Evolutionary conservation across 2,113 vertebrate genomes (phyloP), one percentile per base, ranked within the genome.

Genomic region (Orientallactaga bullata): DNA sequence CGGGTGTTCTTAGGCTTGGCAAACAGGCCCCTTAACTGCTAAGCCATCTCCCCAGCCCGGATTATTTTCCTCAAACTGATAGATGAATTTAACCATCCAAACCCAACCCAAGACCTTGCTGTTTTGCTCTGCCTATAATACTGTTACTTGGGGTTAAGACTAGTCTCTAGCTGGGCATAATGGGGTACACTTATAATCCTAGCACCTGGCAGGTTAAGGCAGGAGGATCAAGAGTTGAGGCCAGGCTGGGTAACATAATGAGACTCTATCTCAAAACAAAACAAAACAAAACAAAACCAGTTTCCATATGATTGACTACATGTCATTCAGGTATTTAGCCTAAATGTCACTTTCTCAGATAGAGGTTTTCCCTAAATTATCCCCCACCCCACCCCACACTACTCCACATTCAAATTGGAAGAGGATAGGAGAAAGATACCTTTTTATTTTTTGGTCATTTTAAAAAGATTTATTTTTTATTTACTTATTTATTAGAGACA

Each of bases 41-140:
- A n/a, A n/a, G n/a, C n/a, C n/a, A n/a, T n/a, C n/a, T n/a, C n/a
- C n/a, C n/a, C n/a, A n/a, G n/a, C n/a, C n/a, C n/a, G 65, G 88
- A 83, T 58, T 63, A 71, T 72, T 91, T 90, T 8, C 26, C 42
- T 96, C 76, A 85, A 77, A 88, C 83, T 83, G 42, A 87, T 73
- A 16, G 6, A 86, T 35, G 20, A 79, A 35, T 37, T 86, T 91
- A 78, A n/a, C 37, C 21, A 81, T 69, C 80, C 89, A 91, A 39
- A 42, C 17, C 32, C 26, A 42, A 21, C 3, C 30, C 35, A 78
- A 85, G 63, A 58, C 10, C 32, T 26, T 72, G 61, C 65, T 85
- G 6, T 71, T 74, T 78, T 55, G 24, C 32, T 72, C 42, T 55
- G 55, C 55, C 55, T 55, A 55, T 55, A 12, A 55, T 55, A 55